Evolutionary conservation across 2,888 invertebrate genomes (phyloP), one percentile per base, ranked within the genome.

Genomic region (Gortyna flavago): DNA sequence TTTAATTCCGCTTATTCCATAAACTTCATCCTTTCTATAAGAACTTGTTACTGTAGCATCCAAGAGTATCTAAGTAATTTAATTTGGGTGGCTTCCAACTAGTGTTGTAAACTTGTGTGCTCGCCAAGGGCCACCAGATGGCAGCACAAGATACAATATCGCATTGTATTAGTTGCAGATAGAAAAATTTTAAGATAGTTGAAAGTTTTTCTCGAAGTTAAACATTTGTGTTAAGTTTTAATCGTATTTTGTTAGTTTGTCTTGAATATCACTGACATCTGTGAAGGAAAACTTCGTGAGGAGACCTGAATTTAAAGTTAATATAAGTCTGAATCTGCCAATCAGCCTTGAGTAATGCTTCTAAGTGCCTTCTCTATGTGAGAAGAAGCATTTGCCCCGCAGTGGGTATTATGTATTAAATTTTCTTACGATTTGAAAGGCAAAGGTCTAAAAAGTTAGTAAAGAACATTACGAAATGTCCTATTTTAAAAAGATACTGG

Each of bases 61-160:
- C 75, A 59, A 83, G 75, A 16, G 51, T 54, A n/a, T 76, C 51
- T 80, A n/a, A n/a, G n/a, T n/a, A 44, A 80, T 80, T 80, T 66
- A 70, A 83, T 80, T 83, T 83, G 83, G 83, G 35, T 35, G n/a
- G 35, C 83, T 59, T 62, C 83, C 83, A 83, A 80, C 41, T 80
- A 16, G 29, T 79, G 69, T 32, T 48, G 80, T 75, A 35, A 73
- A 61, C 44, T 79, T 74, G 54, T 38, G 29, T 66, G 65, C 59
- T 61, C 38, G 64, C 80, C 64, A 79, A 62, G 48, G 35, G 51
- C 44, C 29, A 13, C 71, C 83, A 83, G 83, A 83, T 83, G 83
- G 80, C 38, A 71, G 64, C 59, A 68, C 44, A 75, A 75, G 38
- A 72, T 67, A 51, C 66, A 80, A 79, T 83, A 83, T 83, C 77